Base-by-base conservation (phyloP, 1,140 invertebrate species). In the Probaryconus sp. region DNA sequence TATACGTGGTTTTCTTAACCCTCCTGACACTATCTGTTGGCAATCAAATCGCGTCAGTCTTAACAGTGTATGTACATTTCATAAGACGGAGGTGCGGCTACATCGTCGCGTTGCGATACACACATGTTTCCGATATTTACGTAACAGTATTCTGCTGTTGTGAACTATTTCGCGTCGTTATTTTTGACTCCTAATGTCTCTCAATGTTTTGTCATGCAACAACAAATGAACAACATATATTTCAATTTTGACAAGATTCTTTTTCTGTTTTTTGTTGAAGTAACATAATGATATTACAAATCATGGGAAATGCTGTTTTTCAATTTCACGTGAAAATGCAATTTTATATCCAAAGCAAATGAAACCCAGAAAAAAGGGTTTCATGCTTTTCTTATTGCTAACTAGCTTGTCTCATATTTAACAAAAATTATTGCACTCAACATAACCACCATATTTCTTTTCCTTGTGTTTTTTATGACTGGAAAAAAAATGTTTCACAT, bases 401-500 rank as follows among this genome's bases (percentile, higher is more conserved):
- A 63, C 37, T 26, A 45, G 48, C 28, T 53, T 64, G 58, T 70
- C 67, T 53, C 55, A 11, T 51, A 63, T 63, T 63, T 51, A 43
- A 64, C 38, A 35, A 53, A 55, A 70, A 58, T 47, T 63, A 47
- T 48, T 37, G 35, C 55, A 35, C 10, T 11, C n/a, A 38, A 31
- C 42, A 42, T 56, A 70, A 45, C 56, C 28, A 48, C 33, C 51
- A 58, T 71, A 64, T 64, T 58, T 64, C 51, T 64, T 64, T 71
- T 64, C 24, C 30, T 64, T 26, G 10, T 42, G 30, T 37, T 53
- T 73, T 73, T 73, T 67, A 67, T 21, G 70, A 61, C 70, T 55
- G 16, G 14, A 60, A 61, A 73, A 55, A 73, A 73, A 73, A 73
- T 73, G 35, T 73, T 73, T 73, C 61, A 45, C 70, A 65, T 73